Conservation (phyloP, 2,113 vertebrate genomes). For the Phrynosoma platyrhinos region DNA sequence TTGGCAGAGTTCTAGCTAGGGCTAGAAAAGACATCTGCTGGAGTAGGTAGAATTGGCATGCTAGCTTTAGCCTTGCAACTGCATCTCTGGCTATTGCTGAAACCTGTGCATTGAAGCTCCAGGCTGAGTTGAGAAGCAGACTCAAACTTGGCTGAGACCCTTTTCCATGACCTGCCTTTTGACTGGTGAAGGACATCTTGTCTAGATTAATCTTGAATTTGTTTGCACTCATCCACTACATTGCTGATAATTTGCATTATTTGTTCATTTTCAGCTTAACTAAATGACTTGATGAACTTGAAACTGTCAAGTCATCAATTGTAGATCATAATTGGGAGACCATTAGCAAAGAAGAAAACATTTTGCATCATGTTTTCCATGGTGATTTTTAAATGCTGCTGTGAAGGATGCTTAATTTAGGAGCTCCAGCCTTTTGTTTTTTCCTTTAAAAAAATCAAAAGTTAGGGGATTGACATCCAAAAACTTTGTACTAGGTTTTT, state of each 20-base stretch:
- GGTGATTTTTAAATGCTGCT: not conserved
- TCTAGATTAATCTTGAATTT: not conserved
- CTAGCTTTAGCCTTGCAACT: too few relatives aligned
- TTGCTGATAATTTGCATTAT: not conserved
- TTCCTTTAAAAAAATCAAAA: not conserved
- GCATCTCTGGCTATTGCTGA: too few relatives aligned
- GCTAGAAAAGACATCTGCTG: too few relatives aligned
- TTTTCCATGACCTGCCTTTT: too few relatives aligned
- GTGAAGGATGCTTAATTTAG: not conserved
- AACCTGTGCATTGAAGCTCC: too few relatives aligned
- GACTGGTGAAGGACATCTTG: too few relatives aligned
- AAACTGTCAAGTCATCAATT: not conserved
- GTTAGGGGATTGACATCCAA: not conserved
- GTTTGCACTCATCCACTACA: not conserved
- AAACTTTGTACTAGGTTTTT: not conserved
- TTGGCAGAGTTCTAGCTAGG: too few relatives aligned
- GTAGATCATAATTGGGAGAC: not conserved
- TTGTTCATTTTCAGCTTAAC: not conserved
- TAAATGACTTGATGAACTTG: not conserved
- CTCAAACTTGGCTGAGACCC: too few relatives aligned
- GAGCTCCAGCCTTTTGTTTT: not conserved
- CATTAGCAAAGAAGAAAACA: not conserved
- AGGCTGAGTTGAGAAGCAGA: too few relatives aligned
- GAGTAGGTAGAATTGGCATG: too few relatives aligned
- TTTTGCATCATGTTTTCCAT: not conserved